phyloP scores from a whole-genome alignment of 2,113 vertebrate species.

The Colaptes auratus region DNA sequence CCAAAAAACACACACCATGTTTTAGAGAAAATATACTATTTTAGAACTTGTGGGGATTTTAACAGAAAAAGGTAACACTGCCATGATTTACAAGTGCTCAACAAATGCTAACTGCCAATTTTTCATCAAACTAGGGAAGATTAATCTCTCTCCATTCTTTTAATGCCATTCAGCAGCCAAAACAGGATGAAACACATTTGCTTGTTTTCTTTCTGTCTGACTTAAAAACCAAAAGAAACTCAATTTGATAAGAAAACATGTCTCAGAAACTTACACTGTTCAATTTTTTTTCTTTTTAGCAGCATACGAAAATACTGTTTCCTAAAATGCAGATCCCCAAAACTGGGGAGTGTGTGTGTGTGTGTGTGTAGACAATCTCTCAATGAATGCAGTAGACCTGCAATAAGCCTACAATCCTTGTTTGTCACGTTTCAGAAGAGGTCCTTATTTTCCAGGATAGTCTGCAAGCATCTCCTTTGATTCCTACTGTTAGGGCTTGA shows the following conservation, averaged over 20 bases:
- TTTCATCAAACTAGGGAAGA: not conserved
- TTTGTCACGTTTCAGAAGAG: not conserved
- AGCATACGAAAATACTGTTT: not conserved
- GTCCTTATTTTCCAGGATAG: not conserved
- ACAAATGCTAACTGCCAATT: not conserved
- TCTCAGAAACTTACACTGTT: not conserved
- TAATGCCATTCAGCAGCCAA: not conserved
- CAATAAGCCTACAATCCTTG: not conserved
- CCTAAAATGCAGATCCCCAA: not conserved
- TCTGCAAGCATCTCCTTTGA: not conserved
- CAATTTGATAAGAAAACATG: not conserved
- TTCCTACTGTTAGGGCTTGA: not conserved
- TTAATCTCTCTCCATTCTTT: not conserved
- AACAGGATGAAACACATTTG: constrained; percentile 2
- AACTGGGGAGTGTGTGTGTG: fast-evolving
- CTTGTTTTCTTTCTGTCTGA: not conserved
- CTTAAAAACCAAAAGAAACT: not conserved
- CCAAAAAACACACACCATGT: not conserved
- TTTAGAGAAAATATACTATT: not conserved
- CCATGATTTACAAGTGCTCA: not conserved
- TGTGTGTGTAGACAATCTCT: fast-evolving
- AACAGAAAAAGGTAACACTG: not conserved
- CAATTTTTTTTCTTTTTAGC: not conserved
- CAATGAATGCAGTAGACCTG: not conserved
- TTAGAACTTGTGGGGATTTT: fast-evolving